Evolutionary conservation across 2,797 vertebrate genomes (phyloP).

Genomic region (Pantherophis vulpinus): DNA sequence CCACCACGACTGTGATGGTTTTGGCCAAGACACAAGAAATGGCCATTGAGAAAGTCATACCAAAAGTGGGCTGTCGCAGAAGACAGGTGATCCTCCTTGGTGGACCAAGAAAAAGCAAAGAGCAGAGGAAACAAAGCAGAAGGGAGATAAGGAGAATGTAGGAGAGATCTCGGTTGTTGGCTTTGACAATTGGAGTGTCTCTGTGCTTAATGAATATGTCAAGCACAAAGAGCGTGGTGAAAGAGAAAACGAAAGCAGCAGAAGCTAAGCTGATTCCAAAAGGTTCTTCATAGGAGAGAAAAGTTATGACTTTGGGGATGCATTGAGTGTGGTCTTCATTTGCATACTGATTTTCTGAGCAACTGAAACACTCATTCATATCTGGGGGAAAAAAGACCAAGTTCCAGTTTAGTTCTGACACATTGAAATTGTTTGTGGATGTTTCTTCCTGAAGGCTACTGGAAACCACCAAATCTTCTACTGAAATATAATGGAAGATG

Average conservation of each 20-base stretch:
- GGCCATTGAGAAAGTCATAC: neutral
- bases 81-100: neutral
- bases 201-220: neutral
- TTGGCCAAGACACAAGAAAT: neutral
- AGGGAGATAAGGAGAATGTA: neutral
- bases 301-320: neutral
- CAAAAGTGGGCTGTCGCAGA: neutral
- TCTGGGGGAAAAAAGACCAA: neutral
- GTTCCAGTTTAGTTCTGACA: no score
- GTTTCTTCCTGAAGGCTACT: no score
- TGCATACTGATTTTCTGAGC: neutral
- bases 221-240: neutral
- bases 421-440: no score
- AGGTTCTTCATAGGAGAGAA: neutral
- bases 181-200: neutral
- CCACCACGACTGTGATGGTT: neutral
- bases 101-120: neutral
- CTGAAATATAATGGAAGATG: no score
- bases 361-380: neutral
- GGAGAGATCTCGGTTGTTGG: neutral
- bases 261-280: neutral
- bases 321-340: neutral
- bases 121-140: neutral
- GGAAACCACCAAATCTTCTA: no score
- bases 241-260: neutral